Conservation (phyloP, 2,797 vertebrate genomes). For the Percopsis omiscomaycus region DNA sequence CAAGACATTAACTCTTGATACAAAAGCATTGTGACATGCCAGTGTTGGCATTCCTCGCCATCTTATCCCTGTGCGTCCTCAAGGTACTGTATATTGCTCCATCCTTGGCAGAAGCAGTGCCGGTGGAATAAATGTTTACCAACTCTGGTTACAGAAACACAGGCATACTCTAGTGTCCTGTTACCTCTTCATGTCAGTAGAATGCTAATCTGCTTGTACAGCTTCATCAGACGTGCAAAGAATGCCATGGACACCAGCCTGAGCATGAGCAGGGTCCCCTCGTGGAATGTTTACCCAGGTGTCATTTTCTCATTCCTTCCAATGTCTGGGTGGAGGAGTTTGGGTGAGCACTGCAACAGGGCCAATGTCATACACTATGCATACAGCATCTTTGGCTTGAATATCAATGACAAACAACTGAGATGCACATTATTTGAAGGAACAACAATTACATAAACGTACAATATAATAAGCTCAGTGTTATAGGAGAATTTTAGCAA, state of each 20-base stretch:
- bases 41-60: slow-evolving; percentile 37
- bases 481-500: no score
- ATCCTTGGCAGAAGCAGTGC: slow-evolving; percentile 54
- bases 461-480: no score
- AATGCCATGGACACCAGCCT: slow-evolving; percentile 60
- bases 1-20: slow-evolving; percentile 1
- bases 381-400: slow-evolving; percentile 23
- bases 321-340: slow-evolving; percentile 53
- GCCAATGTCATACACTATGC: slow-evolving; percentile 8
- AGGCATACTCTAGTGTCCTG: slow-evolving; percentile 56
- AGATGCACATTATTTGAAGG: not conserved
- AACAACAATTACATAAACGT: no score
- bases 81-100: slow-evolving; percentile 37
- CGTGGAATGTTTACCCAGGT: slow-evolving; percentile 75
- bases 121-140: slow-evolving; percentile 73
- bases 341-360: slow-evolving; percentile 29
- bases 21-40: slow-evolving; percentile 23
- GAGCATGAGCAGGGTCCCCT: slow-evolving; percentile 65
- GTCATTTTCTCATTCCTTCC: slow-evolving; percentile 74
- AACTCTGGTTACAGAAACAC: slow-evolving; percentile 69
- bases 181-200: slow-evolving; percentile 75
- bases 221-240: slow-evolving; percentile 65
- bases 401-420: slow-evolving; percentile 16
- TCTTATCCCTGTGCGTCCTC: slow-evolving; percentile 27
- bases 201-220: slow-evolving; percentile 73